Evolutionary conservation across 2,113 vertebrate species (phyloP).

Genomic region (Galbula dea): DNA sequence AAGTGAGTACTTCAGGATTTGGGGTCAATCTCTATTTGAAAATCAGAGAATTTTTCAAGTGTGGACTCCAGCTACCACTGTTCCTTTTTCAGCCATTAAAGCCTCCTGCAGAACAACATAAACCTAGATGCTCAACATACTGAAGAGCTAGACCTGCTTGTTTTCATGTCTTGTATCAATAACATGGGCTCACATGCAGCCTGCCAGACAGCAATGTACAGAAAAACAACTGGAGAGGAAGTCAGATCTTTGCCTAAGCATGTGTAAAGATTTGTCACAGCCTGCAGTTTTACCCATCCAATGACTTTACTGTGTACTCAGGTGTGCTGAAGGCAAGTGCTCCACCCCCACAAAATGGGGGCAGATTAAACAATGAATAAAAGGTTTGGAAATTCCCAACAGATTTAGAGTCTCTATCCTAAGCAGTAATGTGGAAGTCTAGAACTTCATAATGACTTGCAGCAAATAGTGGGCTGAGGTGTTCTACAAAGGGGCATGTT

Average conservation of each 20-base stretch:
- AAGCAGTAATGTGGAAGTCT: background rate
- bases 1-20: background rate
- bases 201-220: background rate
- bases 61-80: background rate
- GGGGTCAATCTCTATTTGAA: background rate
- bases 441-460: background rate
- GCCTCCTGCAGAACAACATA: background rate
- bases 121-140: background rate
- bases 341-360: background rate
- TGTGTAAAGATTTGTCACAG: constrained; percentile 30
- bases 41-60: background rate
- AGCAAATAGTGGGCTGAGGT: background rate
- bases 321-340: background rate
- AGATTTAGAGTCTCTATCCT: background rate
- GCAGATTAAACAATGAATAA: background rate
- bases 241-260: constrained; percentile 17
- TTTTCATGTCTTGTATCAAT: background rate
- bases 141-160: background rate
- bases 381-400: constrained; percentile 4
- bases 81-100: background rate
- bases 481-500: too few species aligned
- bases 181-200: background rate
- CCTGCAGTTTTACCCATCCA: background rate
- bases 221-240: background rate
- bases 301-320: background rate